Conservation (phyloP, 2,888 invertebrate genomes). For the Plemyria rubiginata region DNA sequence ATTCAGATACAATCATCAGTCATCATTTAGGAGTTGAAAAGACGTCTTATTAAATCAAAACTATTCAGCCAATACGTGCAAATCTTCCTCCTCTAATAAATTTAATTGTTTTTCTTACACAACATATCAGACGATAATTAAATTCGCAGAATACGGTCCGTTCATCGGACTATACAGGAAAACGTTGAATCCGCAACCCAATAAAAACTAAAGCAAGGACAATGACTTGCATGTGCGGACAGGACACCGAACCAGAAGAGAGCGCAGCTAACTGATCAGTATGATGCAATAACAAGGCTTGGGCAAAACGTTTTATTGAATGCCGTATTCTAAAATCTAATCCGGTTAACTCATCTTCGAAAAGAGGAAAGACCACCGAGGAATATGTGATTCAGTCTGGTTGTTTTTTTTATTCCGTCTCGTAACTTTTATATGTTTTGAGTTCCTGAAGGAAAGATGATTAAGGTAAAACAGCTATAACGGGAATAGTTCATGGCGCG, state of each 20-base stretch:
- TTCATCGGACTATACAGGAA: slow-evolving; percentile 23
- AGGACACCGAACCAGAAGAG: slow-evolving; percentile 29
- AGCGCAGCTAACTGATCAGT: slow-evolving; percentile 6
- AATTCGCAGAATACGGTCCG: slow-evolving; percentile 8
- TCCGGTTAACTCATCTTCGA: background rate
- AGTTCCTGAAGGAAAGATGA: no score
- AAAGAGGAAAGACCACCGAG: no score
- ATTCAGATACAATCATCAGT: no score
- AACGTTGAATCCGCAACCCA: slow-evolving; percentile 17
- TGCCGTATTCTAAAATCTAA: background rate
- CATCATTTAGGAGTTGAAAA: no score
- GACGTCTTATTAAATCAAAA: background rate
- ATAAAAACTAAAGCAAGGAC: slow-evolving; percentile 27
- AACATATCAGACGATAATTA: slow-evolving; percentile 8
- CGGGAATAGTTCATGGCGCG: no score
- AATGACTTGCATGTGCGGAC: slow-evolving; percentile 25
- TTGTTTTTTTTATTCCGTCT: no score
- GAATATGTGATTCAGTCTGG: no score
- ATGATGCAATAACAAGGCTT: slow-evolving; percentile 26
- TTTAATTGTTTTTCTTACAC: slow-evolving; percentile 3
- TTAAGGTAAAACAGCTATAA: no score
- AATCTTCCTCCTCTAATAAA: background rate
- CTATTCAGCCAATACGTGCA: background rate
- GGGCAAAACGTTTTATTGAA: background rate
- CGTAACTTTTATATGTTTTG: no score